Base-by-base conservation (phyloP, 2,888 invertebrate genomes). In the Malachius bipustulatus region DNA sequence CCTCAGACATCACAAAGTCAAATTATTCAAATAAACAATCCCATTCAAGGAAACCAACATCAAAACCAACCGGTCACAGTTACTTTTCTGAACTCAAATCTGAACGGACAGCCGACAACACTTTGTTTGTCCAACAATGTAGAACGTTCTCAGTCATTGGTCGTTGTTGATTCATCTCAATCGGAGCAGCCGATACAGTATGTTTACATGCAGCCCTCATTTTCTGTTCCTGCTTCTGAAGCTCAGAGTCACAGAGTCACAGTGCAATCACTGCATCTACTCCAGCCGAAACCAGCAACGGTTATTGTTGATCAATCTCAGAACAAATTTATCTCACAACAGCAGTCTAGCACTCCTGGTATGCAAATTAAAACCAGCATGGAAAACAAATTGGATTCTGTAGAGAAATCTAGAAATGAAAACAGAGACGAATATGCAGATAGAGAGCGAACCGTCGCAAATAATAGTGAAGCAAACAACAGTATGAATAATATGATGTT, bases 251-350 rank as follows among this genome's bases (percentile, higher is more conserved):
- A 55, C 14, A 50, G 50, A 36, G 44, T 57, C 16, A 44, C 58
- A 4, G 33, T 61, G 31, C 59, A 57, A 34, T 50, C 57, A 14
- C 39, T 58, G 16, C 59, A 61, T 35, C 43, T 60, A 29, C n/a
- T 19, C n/a, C 45, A 59, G 34, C 55, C 57, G 3, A 57, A 62
- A 48, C 50, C 57, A 14, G 50, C 59, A 32, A 69, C 70, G 29
- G 71, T 72, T 27, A 72, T 72, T 44, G 72, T 72, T 34, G 70
- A 66, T 47, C 71, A 72, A 52, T 44, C 57, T 2, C 45, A 48
- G 35, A 51, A 45, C 32, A 49, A 48, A 38, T 11, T 36, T 14
- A 4, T 14, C 8, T 6, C 42, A 38, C 42, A 40, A 19, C 38
- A 29, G 34, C 38, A 48, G 24, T 40, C 46, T 26, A 38, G 42